Percentiles rank a stretch among this genome's conserved stretches.
Conservation (phyloP, 2,888 invertebrate genomes). For the Lamproptera curius region DNA sequence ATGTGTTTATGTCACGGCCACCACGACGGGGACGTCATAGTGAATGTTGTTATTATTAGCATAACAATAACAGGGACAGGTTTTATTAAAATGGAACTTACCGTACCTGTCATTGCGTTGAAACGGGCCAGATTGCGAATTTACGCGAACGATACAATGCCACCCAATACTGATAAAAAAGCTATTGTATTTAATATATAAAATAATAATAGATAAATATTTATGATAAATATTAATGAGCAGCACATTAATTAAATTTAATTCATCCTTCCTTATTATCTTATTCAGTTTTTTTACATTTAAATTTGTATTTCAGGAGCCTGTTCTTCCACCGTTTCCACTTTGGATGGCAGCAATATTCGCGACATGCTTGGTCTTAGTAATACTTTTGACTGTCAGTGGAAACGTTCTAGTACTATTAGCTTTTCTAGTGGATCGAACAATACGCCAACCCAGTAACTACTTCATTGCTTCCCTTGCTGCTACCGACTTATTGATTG, state of each 20-base stretch:
- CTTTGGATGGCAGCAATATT: conserved; percentile 94
- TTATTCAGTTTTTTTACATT: no score
- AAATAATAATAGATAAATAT: not conserved
- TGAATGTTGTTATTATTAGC: conserved; percentile 13
- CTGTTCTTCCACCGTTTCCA: conserved; percentile 90
- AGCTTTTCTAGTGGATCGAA: conserved; percentile 96
- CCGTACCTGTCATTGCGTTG: not conserved
- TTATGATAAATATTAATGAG: not conserved
- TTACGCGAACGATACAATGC: not conserved
- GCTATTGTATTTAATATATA: not conserved
- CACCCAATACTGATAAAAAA: not conserved
- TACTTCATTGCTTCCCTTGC: conserved; percentile 99
- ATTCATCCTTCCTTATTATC: no score
- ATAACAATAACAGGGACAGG: conserved; percentile 13
- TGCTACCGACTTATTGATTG: conserved; percentile 97
- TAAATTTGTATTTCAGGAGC: conserved; percentile 64
- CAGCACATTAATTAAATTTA: no score
- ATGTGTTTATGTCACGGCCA: conserved; percentile 37
- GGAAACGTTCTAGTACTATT: conserved; percentile 97
- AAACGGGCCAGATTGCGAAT: not conserved
- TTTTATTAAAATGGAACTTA: conserved; percentile 12
- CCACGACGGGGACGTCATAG: conserved; percentile 10
- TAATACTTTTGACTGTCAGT: conserved; percentile 94
- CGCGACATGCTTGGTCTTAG: conserved; percentile 90
- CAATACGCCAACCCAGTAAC: conserved; percentile 97